Evolutionary conservation across 2,888 invertebrate genomes (phyloP).

Genomic region (Emmelina monodactyla): DNA sequence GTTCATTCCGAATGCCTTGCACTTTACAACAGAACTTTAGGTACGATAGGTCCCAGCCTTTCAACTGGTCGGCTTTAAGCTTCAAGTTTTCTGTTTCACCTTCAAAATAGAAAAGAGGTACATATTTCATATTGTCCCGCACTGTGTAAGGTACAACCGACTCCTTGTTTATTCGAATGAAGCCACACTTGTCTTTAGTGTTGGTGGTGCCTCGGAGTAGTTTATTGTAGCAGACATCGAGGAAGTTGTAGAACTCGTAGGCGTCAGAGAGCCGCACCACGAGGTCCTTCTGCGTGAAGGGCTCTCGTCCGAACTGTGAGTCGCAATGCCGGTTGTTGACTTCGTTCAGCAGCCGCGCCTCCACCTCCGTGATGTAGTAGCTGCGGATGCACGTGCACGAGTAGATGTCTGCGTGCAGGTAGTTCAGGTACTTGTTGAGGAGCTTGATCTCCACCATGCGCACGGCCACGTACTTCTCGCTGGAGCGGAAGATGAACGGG

Average conservation of each 20-base stretch:
- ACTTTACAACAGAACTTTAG: slow-evolving; percentile 95
- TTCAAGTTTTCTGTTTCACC: slow-evolving; percentile 93
- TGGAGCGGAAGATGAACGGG: slow-evolving; percentile 85
- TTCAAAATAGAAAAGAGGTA: slow-evolving; percentile 87
- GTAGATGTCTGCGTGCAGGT: slow-evolving; percentile 88
- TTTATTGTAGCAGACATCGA: slow-evolving; percentile 89
- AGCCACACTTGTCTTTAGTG: slow-evolving; percentile 85
- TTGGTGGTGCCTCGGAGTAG: slow-evolving; percentile 74
- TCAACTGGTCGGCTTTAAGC: slow-evolving; percentile 84
- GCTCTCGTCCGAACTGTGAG: slow-evolving; percentile 85
- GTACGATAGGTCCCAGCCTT: slow-evolving; percentile 92
- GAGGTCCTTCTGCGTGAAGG: slow-evolving; percentile 87
- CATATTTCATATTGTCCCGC: slow-evolving; percentile 83
- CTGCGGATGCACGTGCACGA: slow-evolving; percentile 91
- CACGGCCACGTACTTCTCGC: slow-evolving; percentile 91
- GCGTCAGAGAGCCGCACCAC: slow-evolving; percentile 90
- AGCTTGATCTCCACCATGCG: slow-evolving; percentile 92
- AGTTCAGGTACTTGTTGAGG: slow-evolving; percentile 86
- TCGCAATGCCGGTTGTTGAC: slow-evolving; percentile 94
- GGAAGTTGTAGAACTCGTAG: slow-evolving; percentile 87
- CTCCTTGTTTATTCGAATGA: slow-evolving; percentile 91
- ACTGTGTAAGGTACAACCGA: slow-evolving; percentile 93
- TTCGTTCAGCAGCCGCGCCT: slow-evolving; percentile 89
- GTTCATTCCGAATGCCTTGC: slow-evolving; percentile 89
- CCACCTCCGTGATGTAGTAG: slow-evolving; percentile 91